phyloP scores from a whole-genome alignment of 2,797 vertebrate species.

The Tragopan temminckii region DNA sequence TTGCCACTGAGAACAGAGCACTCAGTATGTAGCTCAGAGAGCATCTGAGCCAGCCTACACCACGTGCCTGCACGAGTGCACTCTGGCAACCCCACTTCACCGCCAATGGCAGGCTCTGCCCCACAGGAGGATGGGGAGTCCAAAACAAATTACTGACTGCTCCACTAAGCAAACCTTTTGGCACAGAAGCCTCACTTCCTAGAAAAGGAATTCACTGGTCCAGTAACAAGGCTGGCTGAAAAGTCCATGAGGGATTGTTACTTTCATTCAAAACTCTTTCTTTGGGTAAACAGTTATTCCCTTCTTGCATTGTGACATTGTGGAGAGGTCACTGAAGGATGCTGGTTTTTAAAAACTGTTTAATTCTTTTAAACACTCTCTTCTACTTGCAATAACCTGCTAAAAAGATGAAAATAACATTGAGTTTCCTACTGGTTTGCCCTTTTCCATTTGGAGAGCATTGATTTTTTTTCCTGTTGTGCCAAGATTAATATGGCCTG shows the following conservation, averaged over 20 bases:
- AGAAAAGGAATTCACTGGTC: not conserved
- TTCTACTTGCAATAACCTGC: conserved; percentile 16
- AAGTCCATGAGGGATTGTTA: conserved; percentile 12
- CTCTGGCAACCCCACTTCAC: not conserved
- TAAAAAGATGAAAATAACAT: conserved; percentile 49
- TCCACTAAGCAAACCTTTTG: conserved; percentile 30
- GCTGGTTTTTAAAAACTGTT: conserved; percentile 9
- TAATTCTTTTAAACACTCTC: conserved; percentile 5
- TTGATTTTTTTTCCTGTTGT: conserved; percentile 36
- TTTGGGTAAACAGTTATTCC: conserved; percentile 21
- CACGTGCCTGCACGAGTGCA: accelerated
- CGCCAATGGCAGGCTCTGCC: not conserved
- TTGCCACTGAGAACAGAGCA: not conserved
- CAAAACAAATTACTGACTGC: conserved; percentile 46
- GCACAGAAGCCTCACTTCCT: not conserved
- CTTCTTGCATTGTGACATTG: conserved; percentile 9
- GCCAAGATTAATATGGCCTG: conserved; percentile 40
- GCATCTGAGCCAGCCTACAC: conserved; percentile 7
- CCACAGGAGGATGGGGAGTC: not conserved
- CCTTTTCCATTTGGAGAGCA: conserved; percentile 47
- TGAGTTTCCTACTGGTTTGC: conserved; percentile 6
- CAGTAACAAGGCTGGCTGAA: not conserved
- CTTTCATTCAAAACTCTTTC: conserved; percentile 4
- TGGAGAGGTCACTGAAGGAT: not conserved
- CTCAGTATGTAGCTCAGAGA: not conserved